These are phyloP conservation scores for Linurgus olivaceus DNA, from an alignment of 2,797 vertebrate species.

Conservation along the genomic window DNA sequence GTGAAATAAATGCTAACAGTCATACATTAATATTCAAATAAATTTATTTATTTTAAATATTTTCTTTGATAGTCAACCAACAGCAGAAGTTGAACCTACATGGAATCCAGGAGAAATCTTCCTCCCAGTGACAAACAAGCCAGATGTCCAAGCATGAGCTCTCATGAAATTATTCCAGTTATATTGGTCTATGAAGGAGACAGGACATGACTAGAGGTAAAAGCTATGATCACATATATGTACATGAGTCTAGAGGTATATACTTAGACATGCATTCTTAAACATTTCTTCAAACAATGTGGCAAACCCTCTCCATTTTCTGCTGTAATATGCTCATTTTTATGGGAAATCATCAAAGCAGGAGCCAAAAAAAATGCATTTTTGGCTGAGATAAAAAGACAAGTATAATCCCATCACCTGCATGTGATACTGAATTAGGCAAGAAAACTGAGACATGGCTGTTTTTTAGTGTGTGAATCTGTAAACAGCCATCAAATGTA, in stretches of 20 bases:
- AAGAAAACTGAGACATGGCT: not conserved
- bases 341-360: not conserved
- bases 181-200: not conserved
- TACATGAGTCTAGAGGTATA: not conserved
- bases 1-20: constrained; percentile 5
- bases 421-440: not conserved
- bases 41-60: not conserved
- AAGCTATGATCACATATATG: not conserved
- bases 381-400: not conserved
- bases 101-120: not conserved
- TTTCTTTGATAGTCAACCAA: not conserved
- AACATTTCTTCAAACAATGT: not conserved
- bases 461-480: not conserved
- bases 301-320: not conserved
- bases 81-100: not conserved
- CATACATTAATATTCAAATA: not conserved
- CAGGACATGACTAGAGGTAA: not conserved
- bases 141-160: not conserved
- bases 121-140: not conserved
- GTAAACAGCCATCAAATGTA: constrained; percentile 34
- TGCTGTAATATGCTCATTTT: not conserved
- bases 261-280: not conserved
- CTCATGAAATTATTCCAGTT: not conserved
- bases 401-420: not conserved
- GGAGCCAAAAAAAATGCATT: not conserved